These are phyloP conservation scores for Reinhardtius hippoglossoides DNA, from an alignment of 2,113 vertebrate genomes.

Conservation along the genomic window DNA sequence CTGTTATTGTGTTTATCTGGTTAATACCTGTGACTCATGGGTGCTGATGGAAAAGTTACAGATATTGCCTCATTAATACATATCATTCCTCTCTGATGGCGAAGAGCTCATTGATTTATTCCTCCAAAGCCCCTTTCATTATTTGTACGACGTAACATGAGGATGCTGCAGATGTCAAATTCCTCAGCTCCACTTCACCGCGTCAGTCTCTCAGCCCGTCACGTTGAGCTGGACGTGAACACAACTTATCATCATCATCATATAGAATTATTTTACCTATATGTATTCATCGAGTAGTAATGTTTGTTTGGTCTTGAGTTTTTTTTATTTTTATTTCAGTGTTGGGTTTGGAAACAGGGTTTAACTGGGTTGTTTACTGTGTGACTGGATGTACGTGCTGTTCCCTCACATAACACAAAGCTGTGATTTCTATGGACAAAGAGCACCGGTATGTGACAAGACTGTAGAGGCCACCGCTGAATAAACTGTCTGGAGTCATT, in stretches of 20 bases:
- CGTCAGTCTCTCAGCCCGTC: constrained; percentile 24
- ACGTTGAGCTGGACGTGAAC: constrained; percentile 26
- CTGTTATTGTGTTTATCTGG: neutral
- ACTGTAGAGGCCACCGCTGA: constrained; percentile 71
- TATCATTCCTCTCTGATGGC: constrained; percentile 5
- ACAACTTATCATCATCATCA: neutral
- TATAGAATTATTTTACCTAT: neutral
- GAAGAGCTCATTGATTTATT: constrained; percentile 33
- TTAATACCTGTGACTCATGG: constrained; percentile 11
- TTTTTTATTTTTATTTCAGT: neutral
- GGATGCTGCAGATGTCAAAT: constrained; percentile 51
- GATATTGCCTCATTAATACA: constrained; percentile 37
- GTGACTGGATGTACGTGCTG: constrained; percentile 38
- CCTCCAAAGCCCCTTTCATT: constrained; percentile 23
- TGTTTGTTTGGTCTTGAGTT: neutral
- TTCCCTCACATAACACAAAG: constrained; percentile 53
- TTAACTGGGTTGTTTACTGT: constrained; percentile 50
- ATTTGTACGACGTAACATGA: constrained; percentile 34
- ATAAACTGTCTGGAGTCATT: constrained; percentile 65
- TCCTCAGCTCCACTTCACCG: constrained; percentile 53
- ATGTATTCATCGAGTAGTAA: neutral
- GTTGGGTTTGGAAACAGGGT: constrained; percentile 10
- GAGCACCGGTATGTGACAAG: constrained; percentile 75
- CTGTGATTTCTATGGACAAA: constrained; percentile 68
- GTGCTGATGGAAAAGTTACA: neutral